phyloP scores from a whole-genome alignment of 2,888 invertebrate species.

The Onchidella celtica region DNA sequence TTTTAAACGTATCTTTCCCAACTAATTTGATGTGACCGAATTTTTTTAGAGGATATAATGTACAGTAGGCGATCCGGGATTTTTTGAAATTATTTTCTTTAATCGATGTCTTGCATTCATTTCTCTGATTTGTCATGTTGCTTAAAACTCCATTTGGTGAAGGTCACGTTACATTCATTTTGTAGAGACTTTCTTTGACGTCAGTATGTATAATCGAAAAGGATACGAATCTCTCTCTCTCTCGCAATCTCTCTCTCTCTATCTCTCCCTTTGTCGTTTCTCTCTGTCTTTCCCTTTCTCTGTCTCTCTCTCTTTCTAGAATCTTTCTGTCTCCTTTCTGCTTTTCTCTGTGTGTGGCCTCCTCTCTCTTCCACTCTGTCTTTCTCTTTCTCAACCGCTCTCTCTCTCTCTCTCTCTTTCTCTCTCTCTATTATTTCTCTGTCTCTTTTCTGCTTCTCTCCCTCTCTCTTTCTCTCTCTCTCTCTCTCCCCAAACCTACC shows the following conservation, averaged over 20 bases:
- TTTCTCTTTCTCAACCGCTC: not conserved
- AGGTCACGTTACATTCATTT: too few species aligned
- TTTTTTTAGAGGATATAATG: too few species aligned
- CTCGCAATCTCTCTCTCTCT: conserved; percentile 3
- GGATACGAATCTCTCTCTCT: conserved; percentile 15
- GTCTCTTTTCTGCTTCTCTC: conserved; percentile 4
- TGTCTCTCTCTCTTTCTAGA: conserved; percentile 14
- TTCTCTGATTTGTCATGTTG: too few species aligned
- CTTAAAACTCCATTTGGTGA: too few species aligned
- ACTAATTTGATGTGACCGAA: too few species aligned
- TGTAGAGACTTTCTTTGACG: too few species aligned
- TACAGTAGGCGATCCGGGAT: too few species aligned
- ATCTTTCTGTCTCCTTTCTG: not conserved
- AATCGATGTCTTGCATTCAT: too few species aligned
- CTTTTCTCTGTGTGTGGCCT: not conserved
- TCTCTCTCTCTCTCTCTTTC: conserved; percentile 6
- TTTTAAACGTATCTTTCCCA: too few species aligned
- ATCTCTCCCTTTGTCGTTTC: not conserved
- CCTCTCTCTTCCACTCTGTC: conserved; percentile 3
- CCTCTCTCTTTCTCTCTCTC: conserved; percentile 1
- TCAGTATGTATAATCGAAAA: too few species aligned
- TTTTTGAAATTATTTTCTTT: too few species aligned
- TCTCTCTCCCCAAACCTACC: not conserved
- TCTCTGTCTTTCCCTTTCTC: conserved; percentile 2
- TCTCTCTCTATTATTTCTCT: too few species aligned